Percentiles rank a stretch among this genome's conserved stretches.
phyloP scores from a whole-genome alignment of 1,140 invertebrate species.

The Pteromalus puparum region DNA sequence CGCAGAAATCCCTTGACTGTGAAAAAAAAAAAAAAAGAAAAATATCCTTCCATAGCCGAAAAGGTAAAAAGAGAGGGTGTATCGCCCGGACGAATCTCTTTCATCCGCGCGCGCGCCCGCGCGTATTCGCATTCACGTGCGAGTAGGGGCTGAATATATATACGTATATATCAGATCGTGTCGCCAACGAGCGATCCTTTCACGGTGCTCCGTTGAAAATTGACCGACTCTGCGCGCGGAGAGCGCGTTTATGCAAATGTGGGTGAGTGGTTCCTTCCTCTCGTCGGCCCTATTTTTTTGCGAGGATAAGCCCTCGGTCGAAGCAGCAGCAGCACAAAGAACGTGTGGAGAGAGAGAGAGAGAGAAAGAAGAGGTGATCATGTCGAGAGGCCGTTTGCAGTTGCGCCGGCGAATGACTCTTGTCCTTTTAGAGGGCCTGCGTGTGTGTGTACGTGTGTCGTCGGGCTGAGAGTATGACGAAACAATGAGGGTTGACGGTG shows the following conservation, averaged over 20 bases:
- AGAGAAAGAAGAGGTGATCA: slow-evolving; percentile 27
- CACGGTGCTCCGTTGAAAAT: slow-evolving; percentile 44
- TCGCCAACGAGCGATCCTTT: slow-evolving; percentile 11
- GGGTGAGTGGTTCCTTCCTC: slow-evolving; percentile 45
- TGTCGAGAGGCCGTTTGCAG: slow-evolving; percentile 41
- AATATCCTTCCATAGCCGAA: neutral
- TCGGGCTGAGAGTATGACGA: slow-evolving; percentile 16
- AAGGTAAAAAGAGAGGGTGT: slow-evolving; percentile 16
- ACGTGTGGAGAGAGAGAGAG: neutral
- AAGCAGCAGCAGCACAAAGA: neutral
- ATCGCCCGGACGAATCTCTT: slow-evolving; percentile 20
- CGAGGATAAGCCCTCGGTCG: neutral
- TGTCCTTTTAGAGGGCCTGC: neutral
- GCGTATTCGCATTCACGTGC: neutral
- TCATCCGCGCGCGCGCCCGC: neutral
- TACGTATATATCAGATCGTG: slow-evolving; percentile 22
- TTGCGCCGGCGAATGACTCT: slow-evolving; percentile 27
- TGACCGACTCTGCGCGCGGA: slow-evolving; percentile 50
- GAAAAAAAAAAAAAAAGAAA: neutral
- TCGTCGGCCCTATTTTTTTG: neutral
- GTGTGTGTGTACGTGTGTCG: neutral
- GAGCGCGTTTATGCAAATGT: slow-evolving; percentile 57
- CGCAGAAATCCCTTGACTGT: neutral
- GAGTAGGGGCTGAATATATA: neutral
- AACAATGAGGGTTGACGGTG: slow-evolving; percentile 20